Evolutionary conservation across 1,140 invertebrate genomes (phyloP).

Genomic region (Pristionchus pacificus): DNA sequence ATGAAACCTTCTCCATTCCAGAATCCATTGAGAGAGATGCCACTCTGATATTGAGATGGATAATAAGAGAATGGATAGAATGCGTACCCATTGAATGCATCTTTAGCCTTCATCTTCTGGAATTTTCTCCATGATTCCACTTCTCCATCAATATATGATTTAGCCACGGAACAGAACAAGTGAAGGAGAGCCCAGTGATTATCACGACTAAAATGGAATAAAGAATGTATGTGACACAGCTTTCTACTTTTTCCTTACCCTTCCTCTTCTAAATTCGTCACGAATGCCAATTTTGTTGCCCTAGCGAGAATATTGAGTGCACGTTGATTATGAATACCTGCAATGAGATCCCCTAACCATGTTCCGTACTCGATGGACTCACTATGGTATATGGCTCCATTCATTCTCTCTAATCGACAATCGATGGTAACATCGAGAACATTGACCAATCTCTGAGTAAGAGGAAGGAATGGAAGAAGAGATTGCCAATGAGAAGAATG

Average conservation of each 20-base stretch:
- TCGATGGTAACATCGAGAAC: neutral
- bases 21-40: neutral
- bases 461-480: neutral
- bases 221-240: neutral
- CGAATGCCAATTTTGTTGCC: neutral
- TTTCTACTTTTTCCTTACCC: neutral
- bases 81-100: neutral
- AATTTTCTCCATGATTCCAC: neutral
- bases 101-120: neutral
- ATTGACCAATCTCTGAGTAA: neutral
- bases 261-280: neutral
- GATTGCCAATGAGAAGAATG: too few relatives aligned
- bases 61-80: neutral
- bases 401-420: neutral
- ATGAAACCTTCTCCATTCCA: neutral
- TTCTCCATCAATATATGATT: neutral
- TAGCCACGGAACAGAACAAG: neutral
- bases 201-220: neutral
- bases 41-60: too few relatives aligned
- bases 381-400: neutral
- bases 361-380: too few relatives aligned
- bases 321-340: neutral
- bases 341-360: neutral
- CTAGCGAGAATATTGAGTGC: neutral
- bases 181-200: too few relatives aligned